Base-by-base conservation (phyloP, 2,113 vertebrate genomes). In the Vireo altiloquus region DNA sequence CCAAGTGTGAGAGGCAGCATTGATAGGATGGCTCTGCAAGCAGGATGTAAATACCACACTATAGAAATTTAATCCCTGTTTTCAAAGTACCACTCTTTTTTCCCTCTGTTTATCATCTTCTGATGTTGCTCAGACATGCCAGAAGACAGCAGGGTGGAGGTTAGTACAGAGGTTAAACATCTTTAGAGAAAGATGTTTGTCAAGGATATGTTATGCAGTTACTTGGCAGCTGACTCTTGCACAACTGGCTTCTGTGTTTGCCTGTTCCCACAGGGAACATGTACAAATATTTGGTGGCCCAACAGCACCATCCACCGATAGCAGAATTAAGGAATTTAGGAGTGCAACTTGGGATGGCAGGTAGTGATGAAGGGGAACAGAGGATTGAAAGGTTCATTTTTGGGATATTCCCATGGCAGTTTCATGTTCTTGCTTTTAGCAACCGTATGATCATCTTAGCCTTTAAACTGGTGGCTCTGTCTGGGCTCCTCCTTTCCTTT, bases 301-400 rank as follows among this genome's bases (percentile, higher is more conserved):
- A 69, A 57, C 47, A 83, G 77, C 53, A 75, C 82, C 68, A 81
- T 89, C 39, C 50, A 30, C 68, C 75, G 46, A 40, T 22, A 89
- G 40, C 9, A 63, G 53, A 82, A 33, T 50, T 79, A 79, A 78
- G 40, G 31, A 75, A 56, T 11, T 80, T 25, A n/a, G 31, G 15
- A 74, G 63, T 37, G 15, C 31, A 50, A 1, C 15, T 28, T 53
- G 66, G 21, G 10, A 54, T 31, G 64, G 31, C 0, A 0, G 63
- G 27, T 37, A 35, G 21, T 42, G 25, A 39, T 65, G 13, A 80
- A 56, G 37, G 15, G 11, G 42, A 70, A 15, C 21, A 78, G 25
- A 57, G 4, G 14, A 66, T 0, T 20, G 20, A 65, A 77, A 44
- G 14, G 3, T 8, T 82, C 5, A 4, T 69, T 69, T 79, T 61